phyloP scores from a whole-genome alignment of 2,113 vertebrate genomes.

The Neodontobutis hainanensis region DNA sequence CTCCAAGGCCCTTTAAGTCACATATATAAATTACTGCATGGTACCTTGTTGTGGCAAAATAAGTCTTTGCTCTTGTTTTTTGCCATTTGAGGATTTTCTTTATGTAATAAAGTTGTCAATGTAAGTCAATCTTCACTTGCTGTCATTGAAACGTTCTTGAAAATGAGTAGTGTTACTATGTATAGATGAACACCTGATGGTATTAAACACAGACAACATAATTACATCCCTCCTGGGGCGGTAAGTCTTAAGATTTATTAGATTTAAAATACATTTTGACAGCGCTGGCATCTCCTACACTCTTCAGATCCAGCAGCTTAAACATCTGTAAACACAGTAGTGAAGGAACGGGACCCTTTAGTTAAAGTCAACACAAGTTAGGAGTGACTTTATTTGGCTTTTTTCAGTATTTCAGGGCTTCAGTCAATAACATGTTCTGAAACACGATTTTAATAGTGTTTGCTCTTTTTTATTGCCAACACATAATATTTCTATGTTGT shows the following conservation, averaged over 20 bases:
- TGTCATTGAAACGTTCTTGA: background rate
- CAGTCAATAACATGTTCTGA: background rate
- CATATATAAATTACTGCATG: no score
- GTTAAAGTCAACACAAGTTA: background rate
- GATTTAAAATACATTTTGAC: constrained; percentile 37
- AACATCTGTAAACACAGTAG: constrained; percentile 21
- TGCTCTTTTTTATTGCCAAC: background rate
- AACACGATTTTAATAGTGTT: background rate
- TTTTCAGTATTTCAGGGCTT: background rate
- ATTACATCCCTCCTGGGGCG: constrained; percentile 8
- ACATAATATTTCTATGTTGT: background rate
- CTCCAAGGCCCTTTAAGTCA: no score
- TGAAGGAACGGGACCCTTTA: background rate
- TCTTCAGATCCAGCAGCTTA: background rate
- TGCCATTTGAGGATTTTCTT: no score
- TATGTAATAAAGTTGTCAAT: no score
- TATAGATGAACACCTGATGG: constrained; percentile 22
- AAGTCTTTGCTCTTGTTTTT: no score
- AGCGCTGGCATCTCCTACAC: constrained; percentile 4
- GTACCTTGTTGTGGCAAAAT: no score
- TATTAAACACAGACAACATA: constrained; percentile 20
- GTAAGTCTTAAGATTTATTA: constrained; percentile 21
- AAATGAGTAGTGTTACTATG: background rate
- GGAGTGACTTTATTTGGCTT: background rate
- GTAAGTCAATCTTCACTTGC: no score